Conservation (phyloP, 2,113 vertebrate genomes). For the Nothobranchius kuhntae region DNA sequence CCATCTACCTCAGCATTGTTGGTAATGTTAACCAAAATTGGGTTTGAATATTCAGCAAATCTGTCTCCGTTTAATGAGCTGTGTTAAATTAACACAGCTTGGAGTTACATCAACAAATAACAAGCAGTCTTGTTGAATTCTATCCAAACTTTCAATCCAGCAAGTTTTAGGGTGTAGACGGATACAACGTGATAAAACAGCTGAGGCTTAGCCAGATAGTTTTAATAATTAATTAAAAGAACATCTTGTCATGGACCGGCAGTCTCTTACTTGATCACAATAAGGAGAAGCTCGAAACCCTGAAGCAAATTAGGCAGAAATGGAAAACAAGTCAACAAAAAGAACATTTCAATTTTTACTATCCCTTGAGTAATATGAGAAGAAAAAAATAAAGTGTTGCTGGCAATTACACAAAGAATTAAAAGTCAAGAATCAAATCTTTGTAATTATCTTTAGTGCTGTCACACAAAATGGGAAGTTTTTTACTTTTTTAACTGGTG, state of each 20-base stretch:
- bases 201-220: neutral
- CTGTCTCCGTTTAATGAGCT: neutral
- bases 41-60: neutral
- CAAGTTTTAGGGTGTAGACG: neutral
- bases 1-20: neutral
- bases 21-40: neutral
- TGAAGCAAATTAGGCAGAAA: neutral
- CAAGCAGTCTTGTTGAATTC: neutral
- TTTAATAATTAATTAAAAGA: neutral
- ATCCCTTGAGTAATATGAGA: no score
- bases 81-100: neutral
- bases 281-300: neutral
- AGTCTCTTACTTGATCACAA: neutral
- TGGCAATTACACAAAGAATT: neutral
- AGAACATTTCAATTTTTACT: no score
- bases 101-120: no score
- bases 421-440: slow-evolving; percentile 45
- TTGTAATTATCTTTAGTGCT: slow-evolving; percentile 36
- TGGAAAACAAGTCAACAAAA: neutral
- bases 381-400: neutral
- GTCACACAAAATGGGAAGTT: slow-evolving; percentile 46
- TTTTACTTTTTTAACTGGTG: slow-evolving; percentile 38
- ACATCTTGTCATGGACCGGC: neutral
- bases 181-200: neutral
- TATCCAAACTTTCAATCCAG: neutral